phyloP scores from a whole-genome alignment of 2,113 vertebrate genomes.

The Antechinus flavipes region DNA sequence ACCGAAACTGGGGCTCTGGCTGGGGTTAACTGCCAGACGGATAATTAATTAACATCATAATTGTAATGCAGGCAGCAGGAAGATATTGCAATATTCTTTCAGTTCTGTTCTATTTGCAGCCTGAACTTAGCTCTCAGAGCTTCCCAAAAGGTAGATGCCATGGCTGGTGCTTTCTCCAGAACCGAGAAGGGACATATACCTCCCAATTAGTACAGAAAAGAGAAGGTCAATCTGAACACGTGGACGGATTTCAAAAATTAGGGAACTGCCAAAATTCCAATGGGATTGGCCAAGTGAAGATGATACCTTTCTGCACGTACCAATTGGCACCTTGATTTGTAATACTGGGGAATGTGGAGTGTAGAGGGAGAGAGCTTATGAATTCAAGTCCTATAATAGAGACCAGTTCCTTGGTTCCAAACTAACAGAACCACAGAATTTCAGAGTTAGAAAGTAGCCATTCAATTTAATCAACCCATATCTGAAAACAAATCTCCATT shows the following conservation, averaged over 20 bases:
- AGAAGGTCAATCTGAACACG: not conserved
- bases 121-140: slow-evolving; percentile 57
- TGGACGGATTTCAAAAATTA: not conserved
- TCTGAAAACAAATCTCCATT: not conserved
- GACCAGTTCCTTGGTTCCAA: not conserved
- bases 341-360: not conserved
- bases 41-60: slow-evolving; percentile 91
- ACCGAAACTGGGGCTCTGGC: slow-evolving; percentile 83
- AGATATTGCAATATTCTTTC: slow-evolving; percentile 87
- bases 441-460: not conserved
- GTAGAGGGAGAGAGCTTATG: not conserved
- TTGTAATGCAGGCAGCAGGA: slow-evolving; percentile 84
- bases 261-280: not conserved
- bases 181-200: not conserved
- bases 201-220: not conserved
- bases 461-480: not conserved
- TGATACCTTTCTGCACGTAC: not conserved
- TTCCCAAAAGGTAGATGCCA: not conserved
- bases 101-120: slow-evolving; percentile 81
- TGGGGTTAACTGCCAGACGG: slow-evolving; percentile 86
- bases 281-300: not conserved
- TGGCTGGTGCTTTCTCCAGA: not conserved
- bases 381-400: not conserved
- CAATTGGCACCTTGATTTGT: not conserved
- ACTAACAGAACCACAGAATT: not conserved